These are phyloP conservation scores for Xestia sexstrigata DNA, from an alignment of 2,888 invertebrate species.

Conservation along the genomic window DNA sequence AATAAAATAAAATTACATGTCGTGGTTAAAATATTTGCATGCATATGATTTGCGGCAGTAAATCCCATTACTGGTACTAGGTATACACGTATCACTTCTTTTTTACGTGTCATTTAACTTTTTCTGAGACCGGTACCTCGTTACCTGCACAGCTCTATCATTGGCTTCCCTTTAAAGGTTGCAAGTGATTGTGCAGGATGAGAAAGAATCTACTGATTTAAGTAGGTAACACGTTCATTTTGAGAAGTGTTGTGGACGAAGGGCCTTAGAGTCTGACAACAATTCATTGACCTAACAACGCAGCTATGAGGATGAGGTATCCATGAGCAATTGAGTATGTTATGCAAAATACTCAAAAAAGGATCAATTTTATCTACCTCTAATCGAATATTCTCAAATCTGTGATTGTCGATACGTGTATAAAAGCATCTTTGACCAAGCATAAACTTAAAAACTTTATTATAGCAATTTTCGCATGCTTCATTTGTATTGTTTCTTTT, in stretches of 20 bases:
- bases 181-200: background rate
- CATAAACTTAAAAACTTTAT: background rate
- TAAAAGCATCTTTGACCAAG: background rate
- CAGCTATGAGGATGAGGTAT: background rate
- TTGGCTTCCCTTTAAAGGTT: background rate
- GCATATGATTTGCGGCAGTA: background rate
- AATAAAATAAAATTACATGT: background rate
- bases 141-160: background rate
- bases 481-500: background rate
- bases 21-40: background rate
- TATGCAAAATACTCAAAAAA: background rate
- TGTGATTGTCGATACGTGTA: background rate
- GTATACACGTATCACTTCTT: background rate
- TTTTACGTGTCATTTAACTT: background rate
- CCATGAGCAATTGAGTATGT: too few relatives aligned
- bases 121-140: background rate
- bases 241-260: background rate
- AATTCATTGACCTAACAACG: background rate
- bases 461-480: background rate
- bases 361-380: background rate
- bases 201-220: background rate
- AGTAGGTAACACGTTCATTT: background rate
- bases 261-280: background rate
- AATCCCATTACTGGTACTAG: background rate
- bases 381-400: background rate